Conservation (phyloP, 2,113 vertebrate species). For the Coregonus clupeaformis region DNA sequence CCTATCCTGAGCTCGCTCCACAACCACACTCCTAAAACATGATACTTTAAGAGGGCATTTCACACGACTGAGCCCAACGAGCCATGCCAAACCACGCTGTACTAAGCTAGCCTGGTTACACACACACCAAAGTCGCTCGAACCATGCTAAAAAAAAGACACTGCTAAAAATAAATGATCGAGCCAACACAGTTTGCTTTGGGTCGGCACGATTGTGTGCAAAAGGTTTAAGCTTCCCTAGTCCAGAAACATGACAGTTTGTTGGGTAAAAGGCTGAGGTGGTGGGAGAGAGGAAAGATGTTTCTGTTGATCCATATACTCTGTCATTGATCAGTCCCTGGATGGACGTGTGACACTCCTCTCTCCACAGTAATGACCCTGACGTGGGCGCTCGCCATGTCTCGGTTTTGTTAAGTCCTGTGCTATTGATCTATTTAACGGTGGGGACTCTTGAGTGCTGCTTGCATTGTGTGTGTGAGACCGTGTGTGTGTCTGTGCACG, state of each 20-base stretch:
- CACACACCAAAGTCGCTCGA: no score
- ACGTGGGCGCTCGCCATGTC: slow-evolving; percentile 70
- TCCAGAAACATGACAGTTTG: neutral
- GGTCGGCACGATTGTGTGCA: no score
- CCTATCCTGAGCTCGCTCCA: no score
- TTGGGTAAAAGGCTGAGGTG: neutral
- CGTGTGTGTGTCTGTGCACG: no score
- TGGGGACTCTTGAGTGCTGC: slow-evolving; percentile 70
- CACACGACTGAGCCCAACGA: no score
- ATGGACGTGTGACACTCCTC: slow-evolving; percentile 62
- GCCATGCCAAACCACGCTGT: no score
- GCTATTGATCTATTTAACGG: slow-evolving; percentile 63
- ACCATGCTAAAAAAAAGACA: no score
- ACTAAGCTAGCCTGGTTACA: no score
- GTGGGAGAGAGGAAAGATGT: slow-evolving; percentile 30
- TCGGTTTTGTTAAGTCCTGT: slow-evolving; percentile 75
- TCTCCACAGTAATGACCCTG: slow-evolving; percentile 73
- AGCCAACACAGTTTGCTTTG: no score
- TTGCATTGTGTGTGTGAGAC: slow-evolving; percentile 47
- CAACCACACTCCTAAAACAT: no score
- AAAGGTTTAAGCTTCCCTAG: neutral
- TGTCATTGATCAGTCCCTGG: slow-evolving; percentile 71
- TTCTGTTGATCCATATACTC: slow-evolving; percentile 72
- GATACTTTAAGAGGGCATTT: no score
- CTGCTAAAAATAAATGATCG: no score